A percentile compares a stretch with the other conserved stretches of the same genome.
Evolutionary conservation across 2,888 invertebrate genomes (phyloP).

Genomic region (Phortica okadai): DNA sequence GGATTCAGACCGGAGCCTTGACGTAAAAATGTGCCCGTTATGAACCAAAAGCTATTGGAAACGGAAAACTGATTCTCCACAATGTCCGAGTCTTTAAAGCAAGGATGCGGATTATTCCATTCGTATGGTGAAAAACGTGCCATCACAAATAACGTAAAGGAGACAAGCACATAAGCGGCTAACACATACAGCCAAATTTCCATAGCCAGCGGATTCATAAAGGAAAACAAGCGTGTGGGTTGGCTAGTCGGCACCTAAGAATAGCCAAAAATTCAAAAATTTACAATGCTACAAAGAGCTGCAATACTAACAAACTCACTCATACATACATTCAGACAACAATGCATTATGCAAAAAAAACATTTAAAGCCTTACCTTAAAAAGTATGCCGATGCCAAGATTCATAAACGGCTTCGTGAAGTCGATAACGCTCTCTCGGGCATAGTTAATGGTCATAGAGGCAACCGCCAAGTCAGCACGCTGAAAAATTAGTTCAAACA

Average conservation of each 20-base stretch:
- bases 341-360: neutral
- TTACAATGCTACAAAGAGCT: slow-evolving; percentile 26
- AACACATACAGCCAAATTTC: slow-evolving; percentile 98
- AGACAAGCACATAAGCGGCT: slow-evolving; percentile 95
- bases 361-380: slow-evolving; percentile 84
- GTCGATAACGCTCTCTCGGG: slow-evolving; percentile 91
- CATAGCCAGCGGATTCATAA: slow-evolving; percentile 96
- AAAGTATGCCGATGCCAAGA: slow-evolving; percentile 95
- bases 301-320: neutral
- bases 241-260: slow-evolving; percentile 91
- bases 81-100: slow-evolving; percentile 88
- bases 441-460: slow-evolving; percentile 98
- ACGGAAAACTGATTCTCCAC: slow-evolving; percentile 97
- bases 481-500: slow-evolving; percentile 76
- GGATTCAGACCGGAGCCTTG: slow-evolving; percentile 91
- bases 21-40: slow-evolving; percentile 91
- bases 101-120: slow-evolving; percentile 90
- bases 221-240: slow-evolving; percentile 93
- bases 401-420: slow-evolving; percentile 99
- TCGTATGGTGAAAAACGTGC: slow-evolving; percentile 98
- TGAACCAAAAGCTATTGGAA: slow-evolving; percentile 94
- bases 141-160: slow-evolving; percentile 95
- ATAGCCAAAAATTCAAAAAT: slow-evolving; percentile 32
- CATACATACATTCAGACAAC: neutral
- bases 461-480: slow-evolving; percentile 97